Conservation (phyloP, 2,797 vertebrate species). For the Sandelia bainsii region DNA sequence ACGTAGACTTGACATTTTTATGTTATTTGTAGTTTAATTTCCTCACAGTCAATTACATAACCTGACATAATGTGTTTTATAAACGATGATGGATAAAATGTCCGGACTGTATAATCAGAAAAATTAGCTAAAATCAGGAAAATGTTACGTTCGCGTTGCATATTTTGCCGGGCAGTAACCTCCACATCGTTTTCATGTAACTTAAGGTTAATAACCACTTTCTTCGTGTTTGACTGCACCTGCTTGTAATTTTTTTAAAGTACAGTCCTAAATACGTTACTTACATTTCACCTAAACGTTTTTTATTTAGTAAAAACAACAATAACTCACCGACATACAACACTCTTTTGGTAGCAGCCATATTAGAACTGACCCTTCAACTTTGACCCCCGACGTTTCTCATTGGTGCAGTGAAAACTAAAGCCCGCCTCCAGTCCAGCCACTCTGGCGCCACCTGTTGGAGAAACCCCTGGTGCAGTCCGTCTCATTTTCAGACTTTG, state of each 20-base stretch:
- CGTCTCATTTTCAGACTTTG: neutral
- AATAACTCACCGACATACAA: conserved; percentile 91
- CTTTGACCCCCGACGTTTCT: conserved; percentile 54
- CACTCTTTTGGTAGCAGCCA: conserved; percentile 92
- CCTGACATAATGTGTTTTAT: rapidly evolving
- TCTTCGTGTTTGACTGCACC: rapidly evolving
- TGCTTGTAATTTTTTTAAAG: rapidly evolving
- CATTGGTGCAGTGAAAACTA: conserved; percentile 54
- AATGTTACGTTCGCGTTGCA: no score
- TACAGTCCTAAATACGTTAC: rapidly evolving
- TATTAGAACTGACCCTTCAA: conserved; percentile 81
- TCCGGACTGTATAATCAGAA: neutral
- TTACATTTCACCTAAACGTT: rapidly evolving
- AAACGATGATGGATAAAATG: rapidly evolving
- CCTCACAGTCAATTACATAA: neutral
- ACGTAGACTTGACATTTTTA: rapidly evolving
- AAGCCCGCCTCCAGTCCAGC: conserved; percentile 21
- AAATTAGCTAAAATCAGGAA: neutral
- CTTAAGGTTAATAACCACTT: neutral
- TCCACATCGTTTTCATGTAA: neutral
- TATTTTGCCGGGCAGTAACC: neutral
- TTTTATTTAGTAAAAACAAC: neutral
- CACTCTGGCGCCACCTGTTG: conserved; percentile 36
- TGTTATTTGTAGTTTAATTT: neutral
- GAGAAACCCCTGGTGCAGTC: neutral